Percentiles rank a stretch among this genome's conserved stretches.
Conservation (phyloP, 2,113 vertebrate species). For the Scytalopus superciliaris region DNA sequence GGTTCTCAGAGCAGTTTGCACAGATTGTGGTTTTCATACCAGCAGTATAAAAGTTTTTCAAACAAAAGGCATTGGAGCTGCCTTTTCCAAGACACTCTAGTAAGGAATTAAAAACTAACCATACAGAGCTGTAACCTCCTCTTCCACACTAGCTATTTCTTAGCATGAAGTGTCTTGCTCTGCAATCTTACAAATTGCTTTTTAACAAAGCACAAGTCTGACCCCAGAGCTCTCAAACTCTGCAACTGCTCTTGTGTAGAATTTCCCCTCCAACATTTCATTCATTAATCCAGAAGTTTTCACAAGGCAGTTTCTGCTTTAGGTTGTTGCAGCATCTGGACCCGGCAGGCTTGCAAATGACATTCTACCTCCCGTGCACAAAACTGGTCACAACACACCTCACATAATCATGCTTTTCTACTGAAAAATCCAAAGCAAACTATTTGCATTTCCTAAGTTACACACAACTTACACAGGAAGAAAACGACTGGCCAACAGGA, state of each 20-base stretch:
- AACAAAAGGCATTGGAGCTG: not conserved
- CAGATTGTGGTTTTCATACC: not conserved
- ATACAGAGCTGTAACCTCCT: not conserved
- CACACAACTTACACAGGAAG: not conserved
- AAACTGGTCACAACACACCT: not conserved
- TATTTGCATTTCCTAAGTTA: not conserved
- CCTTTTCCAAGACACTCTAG: not conserved
- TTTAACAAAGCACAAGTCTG: slow-evolving; percentile 2
- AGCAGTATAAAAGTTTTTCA: not conserved
- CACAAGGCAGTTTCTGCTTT: not conserved
- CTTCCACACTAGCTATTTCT: not conserved
- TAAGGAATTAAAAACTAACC: not conserved
- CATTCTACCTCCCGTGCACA: not conserved
- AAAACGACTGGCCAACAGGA: not conserved
- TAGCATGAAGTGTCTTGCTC: not conserved
- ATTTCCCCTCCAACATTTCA: not conserved
- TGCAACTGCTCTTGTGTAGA: not conserved
- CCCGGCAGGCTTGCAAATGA: not conserved
- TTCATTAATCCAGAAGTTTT: not conserved
- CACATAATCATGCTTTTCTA: not conserved
- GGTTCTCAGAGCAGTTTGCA: not conserved
- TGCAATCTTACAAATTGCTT: not conserved
- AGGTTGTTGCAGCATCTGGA: not conserved
- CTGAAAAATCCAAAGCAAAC: not conserved
- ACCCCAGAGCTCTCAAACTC: not conserved